Base-by-base conservation (phyloP, 2,113 vertebrate genomes). In the Platanista minor region DNA sequence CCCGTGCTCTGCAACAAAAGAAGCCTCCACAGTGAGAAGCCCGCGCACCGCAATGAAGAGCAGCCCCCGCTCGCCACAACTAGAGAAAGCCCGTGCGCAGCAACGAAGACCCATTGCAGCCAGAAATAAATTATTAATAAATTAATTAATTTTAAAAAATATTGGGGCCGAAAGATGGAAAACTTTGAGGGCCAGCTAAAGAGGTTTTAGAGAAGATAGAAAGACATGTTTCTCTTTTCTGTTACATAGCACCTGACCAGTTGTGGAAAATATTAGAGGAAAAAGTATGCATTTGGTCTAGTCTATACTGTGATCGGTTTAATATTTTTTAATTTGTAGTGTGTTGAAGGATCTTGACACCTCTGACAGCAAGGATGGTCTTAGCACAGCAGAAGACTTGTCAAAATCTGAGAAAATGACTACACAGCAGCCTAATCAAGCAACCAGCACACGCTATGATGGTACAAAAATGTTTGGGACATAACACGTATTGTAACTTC, bases 321-420 rank as follows among this genome's bases (percentile, higher is more conserved):
- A 90, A 89, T 54, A 2, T 78, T 86, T 96, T 90, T 41, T 33
- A 41, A 0, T 77, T 78, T 94, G 92, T 78, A 95, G 85, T 83
- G 0, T 96, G 74, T 93, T 96, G 71, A 97, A 94, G 84, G 98
- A 95, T 5, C 69, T 95, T 75, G 91, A 97, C 43, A 0, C 87
- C 36, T 96, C 88, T 61, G 96, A 46, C 46, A 90, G 71, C 75
- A 69, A 84, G 33, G 1, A 46, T 27, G 41, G 13, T 52, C 67
- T 85, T 41, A 86, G 64, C 59, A 31, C 36, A 13, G 72, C 96
- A 54, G 25, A 94, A 91, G 91, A 85, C 39, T 39, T 78, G 46
- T 39, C 94, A 36, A 29, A 64, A 49, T 95, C 87, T 1, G 92
- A 87, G 90, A 62, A 71, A 43, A 71, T 2, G 61, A 41, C 90